These are phyloP conservation scores for Ceratosolen solmsi DNA, from an alignment of 1,140 invertebrate genomes.

Conservation along the genomic window DNA sequence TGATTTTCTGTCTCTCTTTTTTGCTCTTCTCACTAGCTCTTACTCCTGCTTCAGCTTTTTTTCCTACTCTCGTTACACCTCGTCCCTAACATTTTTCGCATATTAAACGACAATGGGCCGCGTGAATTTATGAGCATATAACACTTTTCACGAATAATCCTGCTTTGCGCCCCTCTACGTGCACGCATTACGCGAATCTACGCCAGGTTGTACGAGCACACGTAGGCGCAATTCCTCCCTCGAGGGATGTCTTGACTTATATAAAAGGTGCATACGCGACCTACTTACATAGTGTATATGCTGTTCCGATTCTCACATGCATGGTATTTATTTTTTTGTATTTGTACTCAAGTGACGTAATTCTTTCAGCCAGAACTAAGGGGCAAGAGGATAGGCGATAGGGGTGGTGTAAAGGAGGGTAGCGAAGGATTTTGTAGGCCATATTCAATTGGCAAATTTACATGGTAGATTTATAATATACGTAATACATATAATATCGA, in stretches of 20 bases:
- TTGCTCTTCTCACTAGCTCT: conserved; percentile 23
- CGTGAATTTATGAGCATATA: conserved; percentile 45
- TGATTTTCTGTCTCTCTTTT: conserved; percentile 27
- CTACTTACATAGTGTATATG: conserved; percentile 21
- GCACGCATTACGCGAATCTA: conserved; percentile 27
- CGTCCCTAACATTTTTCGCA: conserved; percentile 44
- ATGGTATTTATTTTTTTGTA: no score
- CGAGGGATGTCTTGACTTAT: conserved; percentile 27
- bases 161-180: not conserved
- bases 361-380: no score
- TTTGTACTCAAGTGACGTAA: no score
- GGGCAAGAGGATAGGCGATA: no score
- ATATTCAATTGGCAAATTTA: no score
- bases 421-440: no score
- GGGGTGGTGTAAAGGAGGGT: no score
- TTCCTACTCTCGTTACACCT: conserved; percentile 35
- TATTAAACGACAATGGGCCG: conserved; percentile 51
- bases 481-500: no score
- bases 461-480: no score
- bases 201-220: conserved; percentile 44
- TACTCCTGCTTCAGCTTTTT: conserved; percentile 14
- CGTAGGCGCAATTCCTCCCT: conserved; percentile 21
- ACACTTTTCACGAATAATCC: conserved; percentile 44
- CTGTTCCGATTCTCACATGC: conserved; percentile 51
- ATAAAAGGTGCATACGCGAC: conserved; percentile 13